Conservation (phyloP, 2,888 invertebrate genomes). For the Cephus sareptanus region DNA sequence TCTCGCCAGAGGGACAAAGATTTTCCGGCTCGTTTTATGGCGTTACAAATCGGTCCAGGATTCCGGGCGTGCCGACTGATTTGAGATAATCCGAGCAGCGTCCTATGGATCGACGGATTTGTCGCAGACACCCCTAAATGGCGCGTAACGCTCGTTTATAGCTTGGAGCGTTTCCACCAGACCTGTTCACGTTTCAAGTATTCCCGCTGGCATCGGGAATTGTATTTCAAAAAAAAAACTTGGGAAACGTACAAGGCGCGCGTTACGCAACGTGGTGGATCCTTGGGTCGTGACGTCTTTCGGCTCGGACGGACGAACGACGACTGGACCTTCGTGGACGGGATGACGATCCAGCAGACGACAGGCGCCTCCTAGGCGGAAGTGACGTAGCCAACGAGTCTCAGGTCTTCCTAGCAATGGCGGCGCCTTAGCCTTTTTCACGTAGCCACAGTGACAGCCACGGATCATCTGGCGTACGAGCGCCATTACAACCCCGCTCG, state of each 20-base stretch:
- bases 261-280: slow-evolving; percentile 7
- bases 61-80: slow-evolving; percentile 60
- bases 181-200: slow-evolving; percentile 23
- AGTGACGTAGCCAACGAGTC: neutral
- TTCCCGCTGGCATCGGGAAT: slow-evolving; percentile 36
- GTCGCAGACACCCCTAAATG: slow-evolving; percentile 61
- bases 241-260: slow-evolving; percentile 36
- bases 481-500: slow-evolving; percentile 25
- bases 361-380: neutral
- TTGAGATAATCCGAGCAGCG: slow-evolving; percentile 54
- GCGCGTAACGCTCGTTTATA: slow-evolving; percentile 31
- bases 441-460: slow-evolving; percentile 47
- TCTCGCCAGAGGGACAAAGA: slow-evolving; percentile 6
- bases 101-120: slow-evolving; percentile 49
- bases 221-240: slow-evolving; percentile 39
- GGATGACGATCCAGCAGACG: slow-evolving; percentile 19
- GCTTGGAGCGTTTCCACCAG: slow-evolving; percentile 19
- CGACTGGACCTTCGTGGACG: too few relatives aligned
- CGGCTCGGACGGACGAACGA: neutral
- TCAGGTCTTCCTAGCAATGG: slow-evolving; percentile 5
- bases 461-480: slow-evolving; percentile 46
- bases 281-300: neutral
- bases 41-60: slow-evolving; percentile 59
- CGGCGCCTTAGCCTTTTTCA: slow-evolving; percentile 51
- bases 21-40: slow-evolving; percentile 40